phyloP scores from a whole-genome alignment of 2,797 vertebrate species.

The Mergus octosetaceus region DNA sequence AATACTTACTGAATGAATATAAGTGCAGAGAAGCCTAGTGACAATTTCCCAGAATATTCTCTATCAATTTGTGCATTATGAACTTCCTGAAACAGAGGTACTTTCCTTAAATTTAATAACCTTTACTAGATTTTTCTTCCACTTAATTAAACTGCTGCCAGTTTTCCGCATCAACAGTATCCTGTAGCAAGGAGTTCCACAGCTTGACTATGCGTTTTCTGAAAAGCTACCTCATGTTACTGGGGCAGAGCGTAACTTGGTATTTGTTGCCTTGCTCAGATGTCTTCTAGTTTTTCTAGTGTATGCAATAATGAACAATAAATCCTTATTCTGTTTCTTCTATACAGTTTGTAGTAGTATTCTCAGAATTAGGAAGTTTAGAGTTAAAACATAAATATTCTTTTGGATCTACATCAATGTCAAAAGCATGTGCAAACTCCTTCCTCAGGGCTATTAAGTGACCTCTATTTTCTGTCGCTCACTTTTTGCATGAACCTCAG shows the following conservation, averaged over 20 bases:
- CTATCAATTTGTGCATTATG: not conserved
- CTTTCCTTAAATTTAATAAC: not conserved
- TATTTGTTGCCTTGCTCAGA: not conserved
- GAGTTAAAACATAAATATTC: not conserved
- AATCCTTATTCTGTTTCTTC: not conserved
- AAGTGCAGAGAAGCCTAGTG: not conserved
- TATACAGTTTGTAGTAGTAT: rapidly evolving
- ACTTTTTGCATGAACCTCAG: not conserved
- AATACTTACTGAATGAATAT: not conserved
- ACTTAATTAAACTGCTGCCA: not conserved
- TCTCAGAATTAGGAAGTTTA: not conserved
- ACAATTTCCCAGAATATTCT: not conserved
- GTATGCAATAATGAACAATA: not conserved
- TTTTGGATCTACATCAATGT: not conserved
- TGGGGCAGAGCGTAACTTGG: not conserved
- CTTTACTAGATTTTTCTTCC: not conserved
- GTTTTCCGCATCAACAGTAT: not conserved
- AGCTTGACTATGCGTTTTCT: not conserved
- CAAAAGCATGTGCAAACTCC: not conserved
- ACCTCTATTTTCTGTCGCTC: not conserved
- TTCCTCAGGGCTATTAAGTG: not conserved
- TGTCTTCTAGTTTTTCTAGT: not conserved
- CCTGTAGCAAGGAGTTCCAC: not conserved
- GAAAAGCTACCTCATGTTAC: not conserved
- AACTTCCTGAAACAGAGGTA: not conserved